Conservation (phyloP, 2,797 vertebrate genomes). For the Sciurus carolinensis region DNA sequence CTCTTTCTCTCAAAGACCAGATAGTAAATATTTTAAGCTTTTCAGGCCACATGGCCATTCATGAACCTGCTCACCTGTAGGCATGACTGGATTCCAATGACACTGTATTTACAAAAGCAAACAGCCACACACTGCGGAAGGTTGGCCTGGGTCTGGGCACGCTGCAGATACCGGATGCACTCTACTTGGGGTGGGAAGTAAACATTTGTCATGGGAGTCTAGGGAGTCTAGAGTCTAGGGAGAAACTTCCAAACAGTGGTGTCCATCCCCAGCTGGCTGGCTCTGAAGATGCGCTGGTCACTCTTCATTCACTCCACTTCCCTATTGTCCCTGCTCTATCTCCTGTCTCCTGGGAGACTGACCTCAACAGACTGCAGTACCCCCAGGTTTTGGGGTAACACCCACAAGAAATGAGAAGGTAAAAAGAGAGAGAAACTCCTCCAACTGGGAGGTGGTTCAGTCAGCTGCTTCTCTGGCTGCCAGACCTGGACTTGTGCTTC, state of each 20-base stretch:
- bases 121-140: background rate
- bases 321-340: background rate
- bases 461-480: background rate
- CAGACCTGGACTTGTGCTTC: background rate
- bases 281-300: background rate
- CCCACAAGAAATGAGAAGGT: background rate
- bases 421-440: slow-evolving; percentile 15
- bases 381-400: background rate
- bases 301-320: background rate
- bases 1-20: background rate
- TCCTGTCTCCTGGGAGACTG: background rate
- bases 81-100: background rate
- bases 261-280: background rate
- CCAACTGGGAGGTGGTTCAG: background rate
- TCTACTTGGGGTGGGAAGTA: background rate
- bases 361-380: background rate
- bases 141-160: background rate
- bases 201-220: background rate
- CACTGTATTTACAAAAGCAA: background rate
- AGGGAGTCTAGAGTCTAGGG: background rate
- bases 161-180: background rate
- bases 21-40: background rate
- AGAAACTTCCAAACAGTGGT: background rate
- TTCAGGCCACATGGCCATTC: background rate
- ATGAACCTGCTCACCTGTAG: background rate